phyloP scores from a whole-genome alignment of 2,797 vertebrate species.

The Chaenodraco wilsoni region DNA sequence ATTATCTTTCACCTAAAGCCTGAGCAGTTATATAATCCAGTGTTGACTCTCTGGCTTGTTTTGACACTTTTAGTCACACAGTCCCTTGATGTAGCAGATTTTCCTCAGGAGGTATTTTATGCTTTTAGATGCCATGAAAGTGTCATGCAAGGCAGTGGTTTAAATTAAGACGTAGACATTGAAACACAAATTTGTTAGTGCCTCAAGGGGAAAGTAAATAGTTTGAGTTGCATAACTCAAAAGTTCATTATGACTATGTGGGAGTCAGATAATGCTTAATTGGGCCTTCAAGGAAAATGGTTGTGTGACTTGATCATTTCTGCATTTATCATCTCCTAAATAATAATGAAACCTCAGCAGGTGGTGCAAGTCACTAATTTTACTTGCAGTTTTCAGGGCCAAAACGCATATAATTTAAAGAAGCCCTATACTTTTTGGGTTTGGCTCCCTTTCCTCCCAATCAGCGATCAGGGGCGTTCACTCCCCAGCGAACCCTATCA shows the following conservation, averaged over 20 bases:
- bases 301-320: constrained; percentile 17
- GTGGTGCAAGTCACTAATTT: not conserved
- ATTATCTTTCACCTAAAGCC: constrained; percentile 27
- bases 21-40: constrained; percentile 34
- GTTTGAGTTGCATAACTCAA: constrained; percentile 46
- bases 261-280: constrained; percentile 46
- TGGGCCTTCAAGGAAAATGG: constrained; percentile 54
- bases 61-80: constrained; percentile 32
- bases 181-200: constrained; percentile 5
- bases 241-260: constrained; percentile 40
- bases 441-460: too few relatives aligned
- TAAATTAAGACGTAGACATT: constrained; percentile 3
- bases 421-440: too few relatives aligned
- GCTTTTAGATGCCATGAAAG: constrained; percentile 10
- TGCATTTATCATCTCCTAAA: constrained; percentile 10
- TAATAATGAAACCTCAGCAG: constrained; percentile 17
- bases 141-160: constrained; percentile 12
- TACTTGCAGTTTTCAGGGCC: not conserved
- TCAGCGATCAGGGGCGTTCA: too few relatives aligned
- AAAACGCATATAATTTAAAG: too few relatives aligned
- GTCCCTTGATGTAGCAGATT: constrained; percentile 50
- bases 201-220: constrained; percentile 42
- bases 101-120: constrained; percentile 24
- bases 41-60: constrained; percentile 16
- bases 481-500: too few relatives aligned